Evolutionary conservation across 2,113 vertebrate species (phyloP).

Genomic region (Scytalopus superciliaris): DNA sequence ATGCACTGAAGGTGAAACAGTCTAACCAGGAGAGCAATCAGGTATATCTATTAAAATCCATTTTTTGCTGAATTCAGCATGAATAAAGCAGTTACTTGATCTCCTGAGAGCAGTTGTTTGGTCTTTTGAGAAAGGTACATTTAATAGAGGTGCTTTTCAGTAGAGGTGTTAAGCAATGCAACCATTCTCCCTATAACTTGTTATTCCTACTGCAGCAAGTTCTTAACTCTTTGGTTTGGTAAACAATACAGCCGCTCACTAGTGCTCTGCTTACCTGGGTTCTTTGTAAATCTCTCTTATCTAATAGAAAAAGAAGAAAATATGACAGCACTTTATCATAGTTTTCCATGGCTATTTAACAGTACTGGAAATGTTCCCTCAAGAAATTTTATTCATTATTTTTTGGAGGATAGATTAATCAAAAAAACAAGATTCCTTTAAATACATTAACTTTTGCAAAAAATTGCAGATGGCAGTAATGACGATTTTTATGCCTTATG

Average conservation of each 20-base stretch:
- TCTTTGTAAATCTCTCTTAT: neutral
- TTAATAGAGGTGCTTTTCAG: neutral
- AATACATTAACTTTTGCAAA: slow-evolving; percentile 37
- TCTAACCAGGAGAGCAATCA: neutral
- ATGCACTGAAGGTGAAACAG: neutral
- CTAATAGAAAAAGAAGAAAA: neutral
- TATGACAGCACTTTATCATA: neutral
- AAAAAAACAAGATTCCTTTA: neutral
- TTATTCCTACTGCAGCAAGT: neutral
- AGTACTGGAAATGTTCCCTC: neutral
- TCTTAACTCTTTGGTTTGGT: neutral
- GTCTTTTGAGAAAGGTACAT: neutral
- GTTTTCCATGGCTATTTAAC: neutral
- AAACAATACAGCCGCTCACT: neutral
- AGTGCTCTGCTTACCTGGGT: neutral
- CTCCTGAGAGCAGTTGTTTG: neutral
- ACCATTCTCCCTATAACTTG: neutral
- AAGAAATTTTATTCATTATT: neutral
- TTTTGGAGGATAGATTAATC: neutral
- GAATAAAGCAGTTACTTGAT: neutral
- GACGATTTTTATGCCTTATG: slow-evolving; percentile 9
- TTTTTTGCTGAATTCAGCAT: neutral
- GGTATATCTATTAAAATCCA: neutral
- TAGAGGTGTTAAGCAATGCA: neutral
- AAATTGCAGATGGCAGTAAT: neutral